Evolutionary conservation across 2,888 invertebrate species (phyloP).

Genomic region (Gortyna flavago): DNA sequence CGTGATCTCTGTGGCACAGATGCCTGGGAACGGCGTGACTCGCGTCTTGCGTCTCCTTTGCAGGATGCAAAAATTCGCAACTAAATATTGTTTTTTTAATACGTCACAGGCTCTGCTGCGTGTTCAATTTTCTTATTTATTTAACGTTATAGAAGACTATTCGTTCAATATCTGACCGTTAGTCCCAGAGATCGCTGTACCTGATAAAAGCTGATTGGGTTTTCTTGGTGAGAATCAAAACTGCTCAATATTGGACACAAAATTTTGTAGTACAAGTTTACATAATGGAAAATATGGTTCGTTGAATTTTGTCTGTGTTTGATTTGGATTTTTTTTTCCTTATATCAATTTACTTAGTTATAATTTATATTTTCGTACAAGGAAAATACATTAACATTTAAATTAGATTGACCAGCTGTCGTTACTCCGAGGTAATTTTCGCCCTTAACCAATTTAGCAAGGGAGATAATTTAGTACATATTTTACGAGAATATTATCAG

Average conservation of each 20-base stretch:
- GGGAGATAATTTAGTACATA: not conserved
- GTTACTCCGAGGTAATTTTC: not conserved
- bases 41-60: conserved; percentile 52
- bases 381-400: not conserved
- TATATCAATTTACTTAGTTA: not conserved
- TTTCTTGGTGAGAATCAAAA: conserved; percentile 32
- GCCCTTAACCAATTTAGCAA: not conserved
- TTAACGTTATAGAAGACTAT: not conserved
- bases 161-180: conserved; percentile 22
- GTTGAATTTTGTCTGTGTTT: conserved; percentile 13
- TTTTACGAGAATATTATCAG: not conserved
- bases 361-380: not conserved
- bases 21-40: conserved; percentile 69
- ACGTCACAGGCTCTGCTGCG: conserved; percentile 40
- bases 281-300: conserved; percentile 22
- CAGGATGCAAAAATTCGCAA: conserved; percentile 56
- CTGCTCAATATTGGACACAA: conserved; percentile 11
- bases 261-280: conserved; percentile 2
- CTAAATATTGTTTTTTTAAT: conserved; percentile 68
- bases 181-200: conserved; percentile 18
- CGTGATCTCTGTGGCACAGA: conserved; percentile 75
- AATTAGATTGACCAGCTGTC: not conserved
- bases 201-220: conserved; percentile 40
- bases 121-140: conserved; percentile 10
- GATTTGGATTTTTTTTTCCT: not conserved